A percentile compares a stretch with the other conserved stretches of the same genome.
phyloP scores from a whole-genome alignment of 2,113 vertebrate species.

The Peromyscus maniculatus region DNA sequence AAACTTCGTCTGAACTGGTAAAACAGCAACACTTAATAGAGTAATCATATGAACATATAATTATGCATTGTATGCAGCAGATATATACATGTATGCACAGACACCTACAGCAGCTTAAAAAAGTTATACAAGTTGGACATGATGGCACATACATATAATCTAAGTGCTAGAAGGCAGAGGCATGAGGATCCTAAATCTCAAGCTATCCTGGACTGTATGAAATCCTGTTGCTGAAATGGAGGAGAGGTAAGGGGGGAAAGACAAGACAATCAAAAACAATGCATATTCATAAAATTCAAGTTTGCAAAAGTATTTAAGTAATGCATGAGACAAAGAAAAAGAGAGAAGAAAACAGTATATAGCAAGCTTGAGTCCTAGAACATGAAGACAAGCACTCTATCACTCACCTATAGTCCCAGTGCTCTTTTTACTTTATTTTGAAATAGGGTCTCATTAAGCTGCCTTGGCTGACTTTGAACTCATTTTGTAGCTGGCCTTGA shows the following conservation, averaged over 20 bases:
- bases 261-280: not conserved
- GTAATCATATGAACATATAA: not conserved
- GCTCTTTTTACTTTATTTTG: not conserved
- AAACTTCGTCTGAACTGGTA: conserved; percentile 13
- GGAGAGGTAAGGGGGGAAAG: not conserved
- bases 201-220: not conserved
- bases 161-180: not conserved
- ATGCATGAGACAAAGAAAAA: not conserved
- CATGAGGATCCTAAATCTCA: not conserved
- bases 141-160: not conserved
- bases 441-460: not conserved
- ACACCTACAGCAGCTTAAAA: not conserved
- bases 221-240: not conserved
- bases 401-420: not conserved
- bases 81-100: not conserved
- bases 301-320: not conserved
- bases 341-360: not conserved
- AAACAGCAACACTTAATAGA: not conserved
- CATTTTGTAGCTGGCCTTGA: not conserved
- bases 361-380: not conserved
- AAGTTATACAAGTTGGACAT: not conserved
- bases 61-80: not conserved
- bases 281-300: not conserved
- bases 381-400: not conserved
- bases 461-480: not conserved